A percentile compares a stretch with the other conserved stretches of the same genome.
Evolutionary conservation across 2,888 invertebrate species (phyloP).

Genomic region (Taphrorychus bicolor): DNA sequence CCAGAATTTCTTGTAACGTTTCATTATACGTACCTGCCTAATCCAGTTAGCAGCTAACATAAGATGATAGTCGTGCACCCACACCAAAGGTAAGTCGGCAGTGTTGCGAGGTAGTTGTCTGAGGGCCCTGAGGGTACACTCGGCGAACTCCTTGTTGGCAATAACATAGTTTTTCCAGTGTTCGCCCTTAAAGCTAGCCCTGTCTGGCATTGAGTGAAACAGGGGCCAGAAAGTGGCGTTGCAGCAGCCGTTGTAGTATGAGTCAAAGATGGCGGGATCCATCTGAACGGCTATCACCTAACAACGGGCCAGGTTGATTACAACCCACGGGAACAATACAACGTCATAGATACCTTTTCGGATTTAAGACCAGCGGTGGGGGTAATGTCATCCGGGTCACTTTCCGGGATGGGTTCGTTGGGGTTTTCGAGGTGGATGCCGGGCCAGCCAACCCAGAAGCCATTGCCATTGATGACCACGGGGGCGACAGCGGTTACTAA

Average conservation of each 20-base stretch:
- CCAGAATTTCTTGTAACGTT: background rate
- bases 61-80: constrained; percentile 95
- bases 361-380: constrained; percentile 87
- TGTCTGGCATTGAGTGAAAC: constrained; percentile 91
- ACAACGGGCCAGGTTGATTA: background rate
- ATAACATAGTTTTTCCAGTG: constrained; percentile 83
- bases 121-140: constrained; percentile 76
- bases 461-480: constrained; percentile 83
- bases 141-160: constrained; percentile 84
- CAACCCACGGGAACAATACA: background rate
- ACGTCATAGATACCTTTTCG: constrained; percentile 67
- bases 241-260: constrained; percentile 92
- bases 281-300: constrained; percentile 84
- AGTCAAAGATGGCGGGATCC: constrained; percentile 78
- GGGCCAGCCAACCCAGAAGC: constrained; percentile 93
- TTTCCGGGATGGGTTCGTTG: constrained; percentile 83
- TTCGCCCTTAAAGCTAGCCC: constrained; percentile 82
- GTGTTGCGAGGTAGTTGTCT: constrained; percentile 62
- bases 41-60: constrained; percentile 94
- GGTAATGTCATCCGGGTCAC: constrained; percentile 83
- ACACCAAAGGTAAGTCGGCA: constrained; percentile 75
- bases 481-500: constrained; percentile 91
- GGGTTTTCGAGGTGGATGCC: constrained; percentile 82
- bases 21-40: constrained; percentile 67
- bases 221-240: constrained; percentile 93